These are phyloP conservation scores for Limnothrissa miodon DNA, from an alignment of 2,113 vertebrate genomes.

Conservation along the genomic window DNA sequence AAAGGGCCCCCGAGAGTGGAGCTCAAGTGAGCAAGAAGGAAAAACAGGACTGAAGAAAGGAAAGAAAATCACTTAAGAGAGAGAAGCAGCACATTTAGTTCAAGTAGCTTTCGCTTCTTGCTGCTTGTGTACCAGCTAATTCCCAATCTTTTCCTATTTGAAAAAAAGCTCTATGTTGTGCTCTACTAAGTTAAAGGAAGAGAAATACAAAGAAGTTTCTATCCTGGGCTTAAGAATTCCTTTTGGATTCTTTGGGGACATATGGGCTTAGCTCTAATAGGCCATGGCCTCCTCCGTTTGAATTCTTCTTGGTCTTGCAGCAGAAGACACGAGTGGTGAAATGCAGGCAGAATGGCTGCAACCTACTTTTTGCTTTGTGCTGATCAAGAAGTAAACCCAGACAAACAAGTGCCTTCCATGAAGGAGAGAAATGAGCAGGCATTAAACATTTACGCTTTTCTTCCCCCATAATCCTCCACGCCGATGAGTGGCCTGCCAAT, in stretches of 20 bases:
- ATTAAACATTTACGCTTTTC: conserved; percentile 63
- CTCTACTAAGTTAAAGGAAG: conserved; percentile 32
- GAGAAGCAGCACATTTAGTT: conserved; percentile 13
- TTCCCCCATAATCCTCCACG: conserved; percentile 55
- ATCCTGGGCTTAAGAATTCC: conserved; percentile 37
- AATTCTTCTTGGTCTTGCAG: conserved; percentile 28
- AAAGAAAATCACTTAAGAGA: conserved; percentile 25
- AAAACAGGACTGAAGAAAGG: conserved; percentile 3
- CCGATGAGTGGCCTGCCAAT: conserved; percentile 54
- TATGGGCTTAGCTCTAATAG: conserved; percentile 51
- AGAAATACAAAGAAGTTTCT: conserved; percentile 32
- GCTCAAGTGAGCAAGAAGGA: conserved; percentile 40
- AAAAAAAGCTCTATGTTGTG: conserved; percentile 45
- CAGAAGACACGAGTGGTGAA: background rate
- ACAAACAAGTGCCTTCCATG: conserved; percentile 50
- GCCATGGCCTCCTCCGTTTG: conserved; percentile 38
- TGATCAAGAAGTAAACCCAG: conserved; percentile 45
- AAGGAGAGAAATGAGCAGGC: conserved; percentile 28
- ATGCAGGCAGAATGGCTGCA: conserved; percentile 20
- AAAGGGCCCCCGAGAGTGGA: conserved; percentile 47
- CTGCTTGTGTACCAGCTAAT: conserved; percentile 42
- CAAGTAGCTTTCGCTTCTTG: conserved; percentile 23
- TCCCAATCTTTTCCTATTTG: conserved; percentile 16
- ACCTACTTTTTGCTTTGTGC: conserved; percentile 41
- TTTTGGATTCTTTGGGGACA: conserved; percentile 47